Conservation (phyloP, 2,113 vertebrate genomes). For the Serinus canaria region DNA sequence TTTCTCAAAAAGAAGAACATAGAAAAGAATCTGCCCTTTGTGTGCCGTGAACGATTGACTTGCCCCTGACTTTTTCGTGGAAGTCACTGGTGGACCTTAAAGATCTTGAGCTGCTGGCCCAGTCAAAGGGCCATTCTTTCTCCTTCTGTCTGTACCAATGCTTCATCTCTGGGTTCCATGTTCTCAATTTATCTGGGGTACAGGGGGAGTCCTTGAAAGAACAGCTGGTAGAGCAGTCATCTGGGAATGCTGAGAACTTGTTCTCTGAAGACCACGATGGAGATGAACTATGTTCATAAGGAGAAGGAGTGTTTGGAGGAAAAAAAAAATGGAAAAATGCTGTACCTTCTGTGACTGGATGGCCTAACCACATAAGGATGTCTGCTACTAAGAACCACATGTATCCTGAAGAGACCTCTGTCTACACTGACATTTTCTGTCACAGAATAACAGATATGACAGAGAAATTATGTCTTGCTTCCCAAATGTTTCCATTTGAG, state of each 20-base stretch:
- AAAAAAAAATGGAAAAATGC: neutral
- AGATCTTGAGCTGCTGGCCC: neutral
- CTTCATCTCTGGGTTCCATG: neutral
- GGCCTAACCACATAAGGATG: neutral
- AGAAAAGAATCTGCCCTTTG: neutral
- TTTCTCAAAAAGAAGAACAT: neutral
- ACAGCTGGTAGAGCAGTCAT: neutral
- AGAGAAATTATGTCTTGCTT: neutral
- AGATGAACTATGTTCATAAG: neutral
- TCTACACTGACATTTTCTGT: neutral
- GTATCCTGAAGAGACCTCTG: neutral
- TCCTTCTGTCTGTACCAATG: neutral
- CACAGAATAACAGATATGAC: neutral
- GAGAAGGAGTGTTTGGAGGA: neutral
- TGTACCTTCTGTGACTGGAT: neutral
- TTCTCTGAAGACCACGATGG: neutral
- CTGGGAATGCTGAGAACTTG: fast-evolving
- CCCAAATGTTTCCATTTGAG: neutral
- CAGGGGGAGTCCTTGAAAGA: neutral
- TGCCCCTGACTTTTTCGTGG: neutral
- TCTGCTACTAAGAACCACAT: neutral
- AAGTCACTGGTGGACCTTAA: neutral
- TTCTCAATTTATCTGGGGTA: neutral
- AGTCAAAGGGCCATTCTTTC: neutral
- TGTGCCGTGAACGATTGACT: fast-evolving